Evolutionary conservation across 1,140 invertebrate genomes (phyloP).

Genomic region (Brachionus asplanchnoidis): DNA sequence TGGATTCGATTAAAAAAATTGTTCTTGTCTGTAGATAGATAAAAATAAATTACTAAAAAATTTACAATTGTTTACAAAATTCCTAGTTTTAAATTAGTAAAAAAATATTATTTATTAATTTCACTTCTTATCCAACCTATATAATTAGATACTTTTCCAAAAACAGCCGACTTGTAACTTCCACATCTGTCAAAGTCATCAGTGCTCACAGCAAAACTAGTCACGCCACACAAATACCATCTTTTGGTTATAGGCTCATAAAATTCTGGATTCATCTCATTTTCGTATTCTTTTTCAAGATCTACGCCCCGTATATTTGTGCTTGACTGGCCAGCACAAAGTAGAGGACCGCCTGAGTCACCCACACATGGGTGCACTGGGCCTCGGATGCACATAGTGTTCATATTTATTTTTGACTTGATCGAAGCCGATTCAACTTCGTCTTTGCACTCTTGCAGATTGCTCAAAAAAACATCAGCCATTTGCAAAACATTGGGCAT

Average conservation of each 20-base stretch:
- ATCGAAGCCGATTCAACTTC: slow-evolving; percentile 30
- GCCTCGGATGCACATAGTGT: slow-evolving; percentile 18
- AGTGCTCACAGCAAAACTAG: slow-evolving; percentile 39
- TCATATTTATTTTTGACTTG: slow-evolving; percentile 15
- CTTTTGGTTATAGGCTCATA: not conserved
- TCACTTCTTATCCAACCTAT: not conserved
- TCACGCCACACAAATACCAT: slow-evolving; percentile 32
- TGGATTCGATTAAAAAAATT: not conserved
- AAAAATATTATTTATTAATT: not conserved
- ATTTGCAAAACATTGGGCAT: slow-evolving; percentile 33
- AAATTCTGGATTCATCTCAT: not conserved
- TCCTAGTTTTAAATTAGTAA: not conserved
- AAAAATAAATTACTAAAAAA: slow-evolving; percentile 8
- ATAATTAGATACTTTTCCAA: slow-evolving; percentile 24
- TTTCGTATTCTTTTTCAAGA: not conserved
- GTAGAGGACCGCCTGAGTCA: slow-evolving; percentile 30
- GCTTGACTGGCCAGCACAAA: not conserved
- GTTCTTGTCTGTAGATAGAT: not conserved
- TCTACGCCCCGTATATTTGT: not conserved
- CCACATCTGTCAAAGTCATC: slow-evolving; percentile 30
- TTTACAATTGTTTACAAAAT: slow-evolving; percentile 19
- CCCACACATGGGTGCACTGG: slow-evolving; percentile 32
- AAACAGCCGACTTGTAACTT: slow-evolving; percentile 32
- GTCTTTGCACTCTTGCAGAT: slow-evolving; percentile 11
- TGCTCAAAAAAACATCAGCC: slow-evolving; percentile 10